A percentile compares a stretch with the other conserved stretches of the same genome.
phyloP scores from a whole-genome alignment of 2,888 invertebrate species.

The Tenthredo distinguenda region DNA sequence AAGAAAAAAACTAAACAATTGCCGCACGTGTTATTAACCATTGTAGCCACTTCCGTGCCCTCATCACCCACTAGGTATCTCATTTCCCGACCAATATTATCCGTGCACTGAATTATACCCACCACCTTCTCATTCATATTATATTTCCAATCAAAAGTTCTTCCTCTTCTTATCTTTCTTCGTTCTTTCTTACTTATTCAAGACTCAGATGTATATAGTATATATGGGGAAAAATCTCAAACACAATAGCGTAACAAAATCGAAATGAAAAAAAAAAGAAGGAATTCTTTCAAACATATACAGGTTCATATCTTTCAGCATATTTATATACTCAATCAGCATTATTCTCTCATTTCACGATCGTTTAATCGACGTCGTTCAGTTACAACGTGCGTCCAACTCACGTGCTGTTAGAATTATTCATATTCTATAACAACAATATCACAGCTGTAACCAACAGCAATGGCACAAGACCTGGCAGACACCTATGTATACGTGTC shows the following conservation, averaged over 20 bases:
- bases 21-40: constrained; percentile 20
- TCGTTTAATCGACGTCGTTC: not conserved
- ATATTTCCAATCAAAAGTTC: constrained; percentile 46
- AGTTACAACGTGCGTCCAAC: not conserved
- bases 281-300: not conserved
- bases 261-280: not conserved
- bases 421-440: not conserved
- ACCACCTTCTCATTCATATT: constrained; percentile 24
- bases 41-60: constrained; percentile 20
- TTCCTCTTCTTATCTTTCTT: not conserved
- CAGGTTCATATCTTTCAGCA: too few species aligned
- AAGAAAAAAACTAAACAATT: not conserved
- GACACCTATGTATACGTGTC: too few species aligned
- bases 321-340: too few species aligned
- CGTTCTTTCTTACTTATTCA: not conserved
- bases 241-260: not conserved
- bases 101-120: constrained; percentile 17
- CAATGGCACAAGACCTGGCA: too few species aligned
- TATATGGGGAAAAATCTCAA: constrained; percentile 3
- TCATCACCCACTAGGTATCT: not conserved
- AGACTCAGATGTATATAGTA: not conserved
- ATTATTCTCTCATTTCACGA: not conserved
- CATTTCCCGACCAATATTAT: constrained; percentile 30
- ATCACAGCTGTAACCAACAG: not conserved
- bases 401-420: not conserved